These are phyloP conservation scores for Maconellicoccus hirsutus DNA, from an alignment of 1,140 invertebrate species.

Conservation along the genomic window DNA sequence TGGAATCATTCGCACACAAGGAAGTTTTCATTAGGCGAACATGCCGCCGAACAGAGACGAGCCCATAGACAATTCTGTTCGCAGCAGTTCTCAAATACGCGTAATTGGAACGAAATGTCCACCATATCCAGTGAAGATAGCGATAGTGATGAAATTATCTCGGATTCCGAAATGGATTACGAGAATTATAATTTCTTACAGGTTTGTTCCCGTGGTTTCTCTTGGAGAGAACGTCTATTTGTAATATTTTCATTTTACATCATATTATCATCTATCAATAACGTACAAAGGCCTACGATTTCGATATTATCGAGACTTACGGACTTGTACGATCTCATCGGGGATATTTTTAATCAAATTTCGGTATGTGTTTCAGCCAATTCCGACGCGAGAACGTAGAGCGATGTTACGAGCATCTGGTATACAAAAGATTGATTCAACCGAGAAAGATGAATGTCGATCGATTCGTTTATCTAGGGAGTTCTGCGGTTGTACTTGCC, in stretches of 20 bases:
- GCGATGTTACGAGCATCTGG: constrained; percentile 77
- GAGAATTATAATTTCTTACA: constrained; percentile 85
- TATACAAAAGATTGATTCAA: constrained; percentile 81
- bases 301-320: not conserved
- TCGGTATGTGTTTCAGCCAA: constrained; percentile 47
- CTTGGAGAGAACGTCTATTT: not conserved
- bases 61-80: constrained; percentile 71
- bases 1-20: constrained; percentile 65
- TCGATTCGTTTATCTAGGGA: constrained; percentile 85
- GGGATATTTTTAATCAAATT: constrained; percentile 2
- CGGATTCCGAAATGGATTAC: constrained; percentile 66
- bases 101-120: constrained; percentile 35
- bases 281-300: too few relatives aligned
- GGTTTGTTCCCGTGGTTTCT: constrained; percentile 25
- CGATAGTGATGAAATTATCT: constrained; percentile 31
- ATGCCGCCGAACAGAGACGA: constrained; percentile 73
- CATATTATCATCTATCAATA: not conserved
- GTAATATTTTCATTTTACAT: not conserved
- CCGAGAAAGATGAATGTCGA: constrained; percentile 88
- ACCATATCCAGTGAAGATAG: constrained; percentile 33
- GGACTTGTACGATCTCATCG: too few relatives aligned
- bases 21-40: constrained; percentile 65
- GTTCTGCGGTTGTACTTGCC: constrained; percentile 90
- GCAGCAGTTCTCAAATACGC: constrained; percentile 52
- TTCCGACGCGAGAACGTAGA: constrained; percentile 79